phyloP scores from a whole-genome alignment of 2,888 invertebrate species.

The Acleris sparsana region DNA sequence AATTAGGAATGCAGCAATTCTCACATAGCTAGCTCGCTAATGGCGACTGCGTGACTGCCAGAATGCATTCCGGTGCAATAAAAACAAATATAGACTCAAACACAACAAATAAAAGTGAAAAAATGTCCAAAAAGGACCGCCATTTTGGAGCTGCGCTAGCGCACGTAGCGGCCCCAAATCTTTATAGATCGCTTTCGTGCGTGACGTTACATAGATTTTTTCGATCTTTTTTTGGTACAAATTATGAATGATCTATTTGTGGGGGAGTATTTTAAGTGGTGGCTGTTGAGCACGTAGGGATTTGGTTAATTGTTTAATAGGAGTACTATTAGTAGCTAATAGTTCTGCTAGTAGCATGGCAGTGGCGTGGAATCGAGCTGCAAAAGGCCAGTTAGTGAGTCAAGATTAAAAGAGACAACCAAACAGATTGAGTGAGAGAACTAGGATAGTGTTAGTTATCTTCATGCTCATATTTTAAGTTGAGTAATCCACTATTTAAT shows the following conservation, averaged over 20 bases:
- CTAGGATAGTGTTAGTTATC: too few relatives aligned
- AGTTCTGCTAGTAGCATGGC: too few relatives aligned
- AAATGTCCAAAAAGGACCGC: constrained; percentile 60
- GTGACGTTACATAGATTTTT: constrained; percentile 62
- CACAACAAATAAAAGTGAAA: constrained; percentile 72
- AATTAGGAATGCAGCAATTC: constrained; percentile 44
- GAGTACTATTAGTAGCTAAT: not conserved
- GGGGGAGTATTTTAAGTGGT: constrained; percentile 35
- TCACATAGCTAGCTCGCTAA: constrained; percentile 56
- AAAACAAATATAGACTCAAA: constrained; percentile 77
- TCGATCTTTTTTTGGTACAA: constrained; percentile 52
- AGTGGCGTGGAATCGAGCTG: not conserved
- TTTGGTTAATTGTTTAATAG: constrained; percentile 26
- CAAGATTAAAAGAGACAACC: too few relatives aligned
- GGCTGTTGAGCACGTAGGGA: constrained; percentile 28
- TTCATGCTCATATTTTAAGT: too few relatives aligned
- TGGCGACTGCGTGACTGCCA: constrained; percentile 73
- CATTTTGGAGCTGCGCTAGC: constrained; percentile 57
- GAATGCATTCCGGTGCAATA: constrained; percentile 74
- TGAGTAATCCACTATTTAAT: too few relatives aligned
- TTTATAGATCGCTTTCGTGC: constrained; percentile 80
- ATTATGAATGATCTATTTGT: constrained; percentile 57
- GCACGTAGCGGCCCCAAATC: constrained; percentile 71
- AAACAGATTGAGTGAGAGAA: not conserved
- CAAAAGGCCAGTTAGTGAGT: not conserved